Evolutionary conservation across 2,113 vertebrate genomes (phyloP).

Genomic region (Epinephelus moara): DNA sequence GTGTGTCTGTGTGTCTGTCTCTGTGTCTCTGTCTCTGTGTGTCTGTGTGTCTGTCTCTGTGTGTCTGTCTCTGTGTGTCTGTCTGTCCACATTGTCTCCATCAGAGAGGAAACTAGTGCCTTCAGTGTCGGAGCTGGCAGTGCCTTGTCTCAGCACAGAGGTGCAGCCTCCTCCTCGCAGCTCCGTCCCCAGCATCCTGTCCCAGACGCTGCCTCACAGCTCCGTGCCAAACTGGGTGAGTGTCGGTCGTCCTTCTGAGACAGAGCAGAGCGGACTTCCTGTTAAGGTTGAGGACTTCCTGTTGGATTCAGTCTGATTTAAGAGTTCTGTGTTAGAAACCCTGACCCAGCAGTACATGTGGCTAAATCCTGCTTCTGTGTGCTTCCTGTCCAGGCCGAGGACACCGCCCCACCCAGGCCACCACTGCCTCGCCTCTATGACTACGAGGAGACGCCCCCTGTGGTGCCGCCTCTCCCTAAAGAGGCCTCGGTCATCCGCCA

Average conservation of each 20-base stretch:
- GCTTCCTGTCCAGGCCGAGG: constrained; percentile 82
- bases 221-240: constrained; percentile 90
- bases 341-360: no score
- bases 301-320: neutral
- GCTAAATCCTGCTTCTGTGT: neutral
- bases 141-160: constrained; percentile 90
- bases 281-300: neutral
- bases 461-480: constrained; percentile 92
- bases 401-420: constrained; percentile 92
- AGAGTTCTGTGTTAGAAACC: no score
- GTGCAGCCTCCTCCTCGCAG: constrained; percentile 82
- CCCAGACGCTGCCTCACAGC: constrained; percentile 83
- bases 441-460: constrained; percentile 93
- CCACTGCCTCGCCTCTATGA: constrained; percentile 94
- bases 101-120: constrained; percentile 96
- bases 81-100: neutral
- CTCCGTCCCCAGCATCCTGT: constrained; percentile 81
- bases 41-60: neutral
- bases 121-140: constrained; percentile 88
- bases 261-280: neutral
- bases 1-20: no score
- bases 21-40: neutral
- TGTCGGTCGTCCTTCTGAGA: constrained; percentile 37
- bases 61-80: no score
- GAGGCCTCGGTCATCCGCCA: constrained; percentile 95